Evolutionary conservation across 2,797 vertebrate genomes (phyloP).

Genomic region (Cyprinodon diabolis): DNA sequence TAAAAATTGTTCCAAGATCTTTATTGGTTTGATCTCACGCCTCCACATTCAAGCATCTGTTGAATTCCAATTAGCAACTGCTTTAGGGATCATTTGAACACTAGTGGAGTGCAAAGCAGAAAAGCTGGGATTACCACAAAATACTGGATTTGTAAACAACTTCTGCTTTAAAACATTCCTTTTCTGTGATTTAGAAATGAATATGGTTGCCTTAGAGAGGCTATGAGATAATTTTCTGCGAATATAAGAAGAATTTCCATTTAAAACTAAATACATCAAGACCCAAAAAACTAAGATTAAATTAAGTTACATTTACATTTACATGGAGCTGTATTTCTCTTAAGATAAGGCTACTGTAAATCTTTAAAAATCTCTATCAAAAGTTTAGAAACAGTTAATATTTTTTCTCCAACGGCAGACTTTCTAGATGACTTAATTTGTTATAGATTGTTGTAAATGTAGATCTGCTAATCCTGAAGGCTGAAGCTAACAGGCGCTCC

Average conservation of each 20-base stretch:
- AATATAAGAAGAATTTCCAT: not conserved
- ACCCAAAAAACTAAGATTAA: too few species aligned
- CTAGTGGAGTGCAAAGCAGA: not conserved
- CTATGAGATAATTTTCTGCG: not conserved
- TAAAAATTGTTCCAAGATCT: not conserved
- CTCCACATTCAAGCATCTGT: not conserved
- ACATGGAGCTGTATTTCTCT: not conserved
- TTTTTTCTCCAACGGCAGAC: not conserved
- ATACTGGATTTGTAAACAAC: not conserved
- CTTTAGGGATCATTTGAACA: not conserved
- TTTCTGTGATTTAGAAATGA: not conserved
- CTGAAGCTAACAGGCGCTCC: not conserved
- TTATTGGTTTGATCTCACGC: not conserved
- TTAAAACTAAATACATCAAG: not conserved
- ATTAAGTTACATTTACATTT: too few species aligned
- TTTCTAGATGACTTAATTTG: not conserved
- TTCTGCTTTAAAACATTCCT: not conserved
- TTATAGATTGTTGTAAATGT: not conserved
- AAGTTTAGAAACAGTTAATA: not conserved
- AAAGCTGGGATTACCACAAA: not conserved
- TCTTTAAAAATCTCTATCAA: not conserved
- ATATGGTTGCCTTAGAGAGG: not conserved
- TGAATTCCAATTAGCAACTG: not conserved
- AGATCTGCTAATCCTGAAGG: not conserved
- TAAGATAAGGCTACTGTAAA: not conserved